Conservation (phyloP, 2,888 invertebrate species). For the Pseudococcus viburni region DNA sequence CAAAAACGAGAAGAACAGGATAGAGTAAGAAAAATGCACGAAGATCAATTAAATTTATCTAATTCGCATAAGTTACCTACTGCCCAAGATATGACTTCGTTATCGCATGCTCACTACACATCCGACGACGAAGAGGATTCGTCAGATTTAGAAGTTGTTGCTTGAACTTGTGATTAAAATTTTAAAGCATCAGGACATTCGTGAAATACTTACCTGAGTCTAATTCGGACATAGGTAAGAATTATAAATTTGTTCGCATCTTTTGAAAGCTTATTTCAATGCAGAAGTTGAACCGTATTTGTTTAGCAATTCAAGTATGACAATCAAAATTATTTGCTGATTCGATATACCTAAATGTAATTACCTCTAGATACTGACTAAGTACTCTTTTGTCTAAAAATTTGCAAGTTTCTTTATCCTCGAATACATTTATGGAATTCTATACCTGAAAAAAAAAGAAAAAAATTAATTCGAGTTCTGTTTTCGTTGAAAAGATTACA, state of each 20-base stretch:
- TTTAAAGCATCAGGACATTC: background rate
- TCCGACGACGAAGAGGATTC: constrained; percentile 71
- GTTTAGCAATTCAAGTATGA: background rate
- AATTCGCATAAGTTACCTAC: constrained; percentile 62
- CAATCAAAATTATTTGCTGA: constrained; percentile 17
- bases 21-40: constrained; percentile 84
- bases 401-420: background rate
- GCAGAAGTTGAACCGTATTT: background rate
- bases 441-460: background rate
- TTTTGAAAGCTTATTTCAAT: background rate
- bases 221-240: background rate
- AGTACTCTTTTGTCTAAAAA: background rate
- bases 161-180: constrained; percentile 45
- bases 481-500: background rate
- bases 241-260: background rate
- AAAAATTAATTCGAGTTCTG: background rate
- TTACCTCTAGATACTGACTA: background rate
- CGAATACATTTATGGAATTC: background rate
- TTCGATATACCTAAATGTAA: too few species aligned
- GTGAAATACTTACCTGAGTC: background rate
- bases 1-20: constrained; percentile 92
- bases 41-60: constrained; percentile 74
- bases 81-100: constrained; percentile 52
- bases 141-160: constrained; percentile 67
- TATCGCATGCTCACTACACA: constrained; percentile 60